These are phyloP conservation scores for Stictonetta naevosa DNA, from an alignment of 2,113 vertebrate species.

Conservation along the genomic window DNA sequence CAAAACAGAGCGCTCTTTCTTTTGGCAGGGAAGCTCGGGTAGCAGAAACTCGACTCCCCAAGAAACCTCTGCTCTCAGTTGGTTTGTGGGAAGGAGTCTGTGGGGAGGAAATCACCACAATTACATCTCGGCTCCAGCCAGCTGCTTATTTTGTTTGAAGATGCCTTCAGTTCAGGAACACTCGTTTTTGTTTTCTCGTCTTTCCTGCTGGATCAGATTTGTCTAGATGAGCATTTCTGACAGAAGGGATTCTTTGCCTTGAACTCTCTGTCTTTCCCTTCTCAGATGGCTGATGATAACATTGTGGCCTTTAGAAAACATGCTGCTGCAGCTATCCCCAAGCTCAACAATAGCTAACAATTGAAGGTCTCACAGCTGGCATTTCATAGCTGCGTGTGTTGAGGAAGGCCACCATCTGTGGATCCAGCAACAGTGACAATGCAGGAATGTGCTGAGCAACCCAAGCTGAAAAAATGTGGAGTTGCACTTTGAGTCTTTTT, in stretches of 20 bases:
- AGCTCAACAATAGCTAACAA: not conserved
- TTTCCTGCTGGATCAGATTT: not conserved
- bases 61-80: not conserved
- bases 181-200: not conserved
- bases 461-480: not conserved
- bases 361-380: slow-evolving; percentile 14
- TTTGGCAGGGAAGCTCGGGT: not conserved
- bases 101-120: not conserved
- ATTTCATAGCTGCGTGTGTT: slow-evolving; percentile 13
- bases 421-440: not conserved
- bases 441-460: not conserved
- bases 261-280: not conserved
- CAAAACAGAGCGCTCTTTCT: not conserved
- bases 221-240: not conserved
- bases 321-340: not conserved
- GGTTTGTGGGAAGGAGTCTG: not conserved
- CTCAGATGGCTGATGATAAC: not conserved
- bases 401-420: slow-evolving; percentile 47
- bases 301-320: slow-evolving; percentile 40
- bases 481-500: not conserved
- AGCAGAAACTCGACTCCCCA: not conserved
- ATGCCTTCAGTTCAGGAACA: not conserved
- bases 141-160: not conserved
- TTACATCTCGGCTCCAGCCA: not conserved
- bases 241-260: not conserved